Percentiles rank a stretch among this genome's conserved stretches.
Conservation (phyloP, 2,797 vertebrate genomes). For the Gypaetus barbatus region DNA sequence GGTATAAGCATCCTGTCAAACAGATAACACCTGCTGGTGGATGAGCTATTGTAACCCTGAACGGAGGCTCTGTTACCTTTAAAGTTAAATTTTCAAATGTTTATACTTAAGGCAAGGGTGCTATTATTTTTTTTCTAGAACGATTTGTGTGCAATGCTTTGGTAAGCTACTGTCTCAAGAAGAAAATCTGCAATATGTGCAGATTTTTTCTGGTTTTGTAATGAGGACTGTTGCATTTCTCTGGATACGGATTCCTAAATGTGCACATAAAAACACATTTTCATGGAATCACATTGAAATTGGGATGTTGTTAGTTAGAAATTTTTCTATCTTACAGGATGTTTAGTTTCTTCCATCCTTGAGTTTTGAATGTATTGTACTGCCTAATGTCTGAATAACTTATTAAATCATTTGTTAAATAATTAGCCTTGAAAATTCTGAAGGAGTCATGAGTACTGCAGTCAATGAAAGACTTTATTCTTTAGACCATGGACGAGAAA, state of each 20-base stretch:
- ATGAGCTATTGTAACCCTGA: neutral
- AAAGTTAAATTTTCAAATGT: neutral
- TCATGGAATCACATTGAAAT: neutral
- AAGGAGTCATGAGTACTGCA: neutral
- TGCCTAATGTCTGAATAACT: neutral
- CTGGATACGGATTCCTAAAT: neutral
- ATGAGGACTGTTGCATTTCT: neutral
- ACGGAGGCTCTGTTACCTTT: neutral
- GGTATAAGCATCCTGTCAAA: neutral
- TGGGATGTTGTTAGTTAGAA: neutral
- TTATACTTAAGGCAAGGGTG: neutral
- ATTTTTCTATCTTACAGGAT: neutral
- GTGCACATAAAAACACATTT: neutral
- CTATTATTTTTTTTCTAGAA: neutral
- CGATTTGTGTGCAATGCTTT: neutral
- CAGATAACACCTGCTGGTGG: neutral
- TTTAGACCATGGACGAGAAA: neutral
- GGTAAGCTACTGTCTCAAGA: neutral
- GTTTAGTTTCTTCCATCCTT: neutral
- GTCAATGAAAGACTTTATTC: slow-evolving; percentile 34
- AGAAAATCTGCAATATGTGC: neutral
- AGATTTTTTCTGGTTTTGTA: neutral
- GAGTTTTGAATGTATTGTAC: neutral
- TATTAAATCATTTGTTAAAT: slow-evolving; percentile 15
- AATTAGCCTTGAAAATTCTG: slow-evolving; percentile 46